Evolutionary conservation across 1,140 invertebrate species (phyloP).

Genomic region (Paraescarpia echinospica): DNA sequence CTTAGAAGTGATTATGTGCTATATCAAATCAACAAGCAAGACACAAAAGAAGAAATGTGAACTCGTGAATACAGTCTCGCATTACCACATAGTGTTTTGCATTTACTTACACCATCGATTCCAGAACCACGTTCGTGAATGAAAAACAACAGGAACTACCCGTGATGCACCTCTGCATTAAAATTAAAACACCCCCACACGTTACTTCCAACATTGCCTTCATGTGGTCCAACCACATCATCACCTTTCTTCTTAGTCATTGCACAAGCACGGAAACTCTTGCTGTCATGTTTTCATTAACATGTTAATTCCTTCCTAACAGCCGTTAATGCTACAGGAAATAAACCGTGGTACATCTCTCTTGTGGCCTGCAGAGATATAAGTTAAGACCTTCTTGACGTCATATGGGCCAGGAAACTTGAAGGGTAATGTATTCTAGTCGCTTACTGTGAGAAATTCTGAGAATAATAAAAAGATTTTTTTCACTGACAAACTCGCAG

Average conservation of each 20-base stretch:
- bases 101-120: neutral
- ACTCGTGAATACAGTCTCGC: neutral
- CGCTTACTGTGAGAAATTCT: neutral
- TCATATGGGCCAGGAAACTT: neutral
- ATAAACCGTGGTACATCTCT: neutral
- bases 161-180: neutral
- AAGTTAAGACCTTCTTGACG: neutral
- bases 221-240: neutral
- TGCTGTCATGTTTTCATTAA: neutral
- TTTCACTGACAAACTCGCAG: neutral
- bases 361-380: neutral
- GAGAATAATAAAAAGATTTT: neutral
- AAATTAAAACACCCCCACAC: neutral
- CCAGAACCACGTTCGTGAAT: neutral
- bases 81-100: neutral
- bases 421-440: neutral
- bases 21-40: neutral
- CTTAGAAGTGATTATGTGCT: neutral
- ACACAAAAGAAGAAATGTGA: no score
- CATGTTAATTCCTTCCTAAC: neutral
- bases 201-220: neutral
- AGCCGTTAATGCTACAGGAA: neutral
- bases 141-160: neutral
- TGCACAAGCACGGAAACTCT: neutral
- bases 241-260: neutral